Evolutionary conservation across 1,140 invertebrate species (phyloP), one percentile per base, ranked within the genome.

Genomic region (Archivesica marissinica): DNA sequence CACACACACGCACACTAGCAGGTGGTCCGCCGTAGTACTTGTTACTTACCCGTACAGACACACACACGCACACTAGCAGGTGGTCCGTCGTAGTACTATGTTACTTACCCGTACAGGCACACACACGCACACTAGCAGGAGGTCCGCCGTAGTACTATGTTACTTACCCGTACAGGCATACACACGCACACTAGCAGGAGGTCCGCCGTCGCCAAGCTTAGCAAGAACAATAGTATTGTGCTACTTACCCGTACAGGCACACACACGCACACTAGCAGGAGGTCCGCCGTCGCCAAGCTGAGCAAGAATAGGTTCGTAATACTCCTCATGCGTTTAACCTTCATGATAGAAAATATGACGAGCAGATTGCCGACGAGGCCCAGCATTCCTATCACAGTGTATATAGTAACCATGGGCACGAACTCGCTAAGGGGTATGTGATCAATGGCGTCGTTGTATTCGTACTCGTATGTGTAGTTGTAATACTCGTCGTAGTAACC

Each of bases 31-130:
- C 0, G 95, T 96, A 2, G 96, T n/a, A n/a, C n/a, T n/a, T n/a
- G n/a, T n/a, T n/a, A 68, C 56, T 72, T 88, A 87, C 87, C 86
- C 82, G 88, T 0, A 97, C 95, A 6, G 96, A 96, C 79, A 97
- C 96, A 92, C 96, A 97, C 86, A 97, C 95, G 47, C 95, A 94
- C 70, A 97, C 96, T 2, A 97, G 95, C 33, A 97, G 93, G 0
- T 97, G 94, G 93, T 97, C 96, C 7, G 96, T 96, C 0, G 95
- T 96, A 2, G 96, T n/a, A n/a, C n/a, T n/a, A n/a, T n/a, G n/a
- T n/a, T n/a, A 68, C 56, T 72, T 88, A 87, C 87, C 86, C 82
- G 88, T 0, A 97, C 95, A 6, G 96, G 96, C 79, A 97, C 96
- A 92, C 96, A 97, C 86, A 97, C 95, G 47, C 95, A 94, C 70